Conservation (phyloP, 2,888 invertebrate genomes). For the Philopedon plagiatum region DNA sequence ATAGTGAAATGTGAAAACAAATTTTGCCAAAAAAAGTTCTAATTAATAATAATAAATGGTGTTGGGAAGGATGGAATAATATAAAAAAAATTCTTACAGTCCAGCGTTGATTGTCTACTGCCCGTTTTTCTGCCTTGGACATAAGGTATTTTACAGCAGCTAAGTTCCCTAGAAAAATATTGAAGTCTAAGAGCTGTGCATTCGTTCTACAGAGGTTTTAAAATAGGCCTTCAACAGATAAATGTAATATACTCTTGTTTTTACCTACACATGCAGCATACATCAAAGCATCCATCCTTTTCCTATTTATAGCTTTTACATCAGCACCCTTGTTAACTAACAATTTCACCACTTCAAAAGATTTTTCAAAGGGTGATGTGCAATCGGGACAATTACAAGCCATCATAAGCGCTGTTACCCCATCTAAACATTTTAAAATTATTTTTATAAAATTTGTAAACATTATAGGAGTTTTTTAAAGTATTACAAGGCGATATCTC, state of each 20-base stretch:
- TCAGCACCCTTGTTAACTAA: slow-evolving; percentile 72
- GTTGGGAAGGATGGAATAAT: no score
- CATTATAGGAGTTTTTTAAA: no score
- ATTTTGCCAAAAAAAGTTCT: no score
- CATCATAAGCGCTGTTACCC: slow-evolving; percentile 76
- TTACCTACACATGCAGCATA: slow-evolving; percentile 68
- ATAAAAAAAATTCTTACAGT: slow-evolving; percentile 69
- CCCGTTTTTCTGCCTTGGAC: slow-evolving; percentile 72
- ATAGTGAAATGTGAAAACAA: neutral
- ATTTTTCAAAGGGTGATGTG: slow-evolving; percentile 68
- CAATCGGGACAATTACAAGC: slow-evolving; percentile 73
- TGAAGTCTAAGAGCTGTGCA: no score
- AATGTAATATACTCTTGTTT: no score
- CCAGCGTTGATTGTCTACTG: slow-evolving; percentile 75
- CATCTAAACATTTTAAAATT: slow-evolving; percentile 68
- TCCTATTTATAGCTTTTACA: slow-evolving; percentile 72
- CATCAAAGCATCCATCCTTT: slow-evolving; percentile 77
- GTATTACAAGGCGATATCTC: no score
- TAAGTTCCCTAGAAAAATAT: slow-evolving; percentile 69
- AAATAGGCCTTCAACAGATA: no score
- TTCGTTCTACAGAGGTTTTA: no score
- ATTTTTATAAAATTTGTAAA: neutral
- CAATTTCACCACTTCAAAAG: slow-evolving; percentile 63
- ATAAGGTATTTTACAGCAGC: slow-evolving; percentile 72
- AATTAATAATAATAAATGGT: no score